Evolutionary conservation across 2,797 vertebrate species (phyloP).

Genomic region (Botia almorhae): DNA sequence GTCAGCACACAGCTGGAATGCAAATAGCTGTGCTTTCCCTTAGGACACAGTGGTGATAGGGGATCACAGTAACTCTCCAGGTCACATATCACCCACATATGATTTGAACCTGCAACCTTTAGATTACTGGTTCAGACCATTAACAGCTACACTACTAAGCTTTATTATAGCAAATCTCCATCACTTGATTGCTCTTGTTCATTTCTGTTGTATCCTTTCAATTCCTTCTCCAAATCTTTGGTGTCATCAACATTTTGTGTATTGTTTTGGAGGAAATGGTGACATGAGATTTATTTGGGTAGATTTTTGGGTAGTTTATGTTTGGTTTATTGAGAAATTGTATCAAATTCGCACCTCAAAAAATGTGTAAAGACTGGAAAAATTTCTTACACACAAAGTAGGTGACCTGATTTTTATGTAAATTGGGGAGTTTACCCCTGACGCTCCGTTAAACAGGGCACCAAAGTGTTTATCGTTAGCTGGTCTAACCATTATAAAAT

Average conservation of each 20-base stretch:
- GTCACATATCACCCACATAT: not conserved
- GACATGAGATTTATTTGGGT: not conserved
- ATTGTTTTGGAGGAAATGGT: not conserved
- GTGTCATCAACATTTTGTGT: not conserved
- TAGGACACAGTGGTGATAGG: not conserved
- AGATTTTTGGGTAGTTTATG: not conserved
- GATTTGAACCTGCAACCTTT: constrained; percentile 17
- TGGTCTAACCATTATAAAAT: constrained; percentile 32
- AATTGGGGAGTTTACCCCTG: constrained; percentile 69
- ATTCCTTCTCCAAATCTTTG: not conserved
- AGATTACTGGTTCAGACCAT: not conserved
- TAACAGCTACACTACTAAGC: not conserved
- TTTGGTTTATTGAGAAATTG: constrained; percentile 20
- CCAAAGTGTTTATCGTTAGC: constrained; percentile 45
- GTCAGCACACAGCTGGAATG: not conserved
- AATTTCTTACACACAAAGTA: constrained; percentile 67
- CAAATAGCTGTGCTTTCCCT: not conserved
- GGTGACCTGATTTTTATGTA: constrained; percentile 77
- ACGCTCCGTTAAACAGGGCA: constrained; percentile 62
- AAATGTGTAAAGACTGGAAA: constrained; percentile 40
- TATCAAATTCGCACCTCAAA: constrained; percentile 24
- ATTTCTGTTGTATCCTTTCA: not conserved
- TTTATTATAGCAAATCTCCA: not conserved
- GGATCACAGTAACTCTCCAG: not conserved
- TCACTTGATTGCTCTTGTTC: not conserved